A percentile compares a stretch with the other conserved stretches of the same genome.
phyloP scores from a whole-genome alignment of 2,888 invertebrate genomes.

The Aporophyla nigra region DNA sequence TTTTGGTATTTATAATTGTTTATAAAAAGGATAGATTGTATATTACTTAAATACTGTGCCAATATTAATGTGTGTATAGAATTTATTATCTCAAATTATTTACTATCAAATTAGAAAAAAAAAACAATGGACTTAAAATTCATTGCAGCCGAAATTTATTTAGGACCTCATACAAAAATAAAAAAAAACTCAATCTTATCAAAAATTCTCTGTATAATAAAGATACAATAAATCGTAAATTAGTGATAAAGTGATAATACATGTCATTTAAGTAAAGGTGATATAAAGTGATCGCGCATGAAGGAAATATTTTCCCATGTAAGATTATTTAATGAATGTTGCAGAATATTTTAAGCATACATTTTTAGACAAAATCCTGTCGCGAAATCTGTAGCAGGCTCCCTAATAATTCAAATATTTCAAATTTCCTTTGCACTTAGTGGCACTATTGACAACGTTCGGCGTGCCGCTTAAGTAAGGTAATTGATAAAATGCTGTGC shows the following conservation, averaged over 20 bases:
- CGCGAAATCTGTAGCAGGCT: not conserved
- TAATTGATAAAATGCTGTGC: not conserved
- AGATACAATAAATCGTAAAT: not conserved
- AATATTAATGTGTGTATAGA: conserved; percentile 5
- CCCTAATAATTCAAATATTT: not conserved
- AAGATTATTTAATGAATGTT: not conserved
- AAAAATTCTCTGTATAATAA: not conserved
- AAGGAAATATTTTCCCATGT: conserved; percentile 1
- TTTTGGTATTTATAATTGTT: not conserved
- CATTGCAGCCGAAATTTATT: too few species aligned
- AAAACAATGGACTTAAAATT: too few species aligned
- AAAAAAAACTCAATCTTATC: too few species aligned
- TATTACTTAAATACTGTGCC: not conserved
- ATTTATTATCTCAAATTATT: not conserved
- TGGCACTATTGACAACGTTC: conserved; percentile 46
- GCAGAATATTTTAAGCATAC: not conserved
- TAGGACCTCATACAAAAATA: too few species aligned
- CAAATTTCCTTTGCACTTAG: not conserved
- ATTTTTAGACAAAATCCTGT: not conserved
- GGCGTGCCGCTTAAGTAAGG: conserved; percentile 28
- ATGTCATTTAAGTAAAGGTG: not conserved
- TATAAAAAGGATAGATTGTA: not conserved
- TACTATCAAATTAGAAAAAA: too few species aligned
- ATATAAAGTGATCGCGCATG: not conserved
- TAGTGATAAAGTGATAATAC: not conserved